Percentiles rank a stretch among this genome's conserved stretches.
These are phyloP conservation scores for Mylabris sibirica DNA, from an alignment of 2,888 invertebrate genomes.

Conservation along the genomic window DNA sequence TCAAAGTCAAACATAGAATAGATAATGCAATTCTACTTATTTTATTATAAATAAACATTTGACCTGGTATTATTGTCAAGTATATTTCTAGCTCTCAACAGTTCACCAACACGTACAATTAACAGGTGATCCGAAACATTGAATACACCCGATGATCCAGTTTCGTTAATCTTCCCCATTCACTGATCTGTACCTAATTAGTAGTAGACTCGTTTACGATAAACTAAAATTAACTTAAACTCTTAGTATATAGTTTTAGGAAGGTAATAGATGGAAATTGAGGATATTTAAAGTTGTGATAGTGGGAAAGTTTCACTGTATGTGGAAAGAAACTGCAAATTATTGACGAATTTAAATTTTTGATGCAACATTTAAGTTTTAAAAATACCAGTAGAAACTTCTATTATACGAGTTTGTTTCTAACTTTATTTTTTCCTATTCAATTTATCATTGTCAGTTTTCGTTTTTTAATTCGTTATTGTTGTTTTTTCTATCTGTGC, in stretches of 20 bases:
- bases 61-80: no score
- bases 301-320: neutral
- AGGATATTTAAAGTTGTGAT: no score
- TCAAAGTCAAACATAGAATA: no score
- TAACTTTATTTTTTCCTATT: neutral
- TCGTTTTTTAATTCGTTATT: neutral
- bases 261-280: no score
- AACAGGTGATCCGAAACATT: neutral
- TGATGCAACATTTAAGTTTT: neutral
- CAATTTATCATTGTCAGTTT: conserved; percentile 1
- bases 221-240: neutral
- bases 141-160: neutral
- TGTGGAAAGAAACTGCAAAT: neutral
- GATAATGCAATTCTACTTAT: no score
- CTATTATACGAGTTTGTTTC: neutral
- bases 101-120: neutral
- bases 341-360: neutral
- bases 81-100: neutral
- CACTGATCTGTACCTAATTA: neutral
- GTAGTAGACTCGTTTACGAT: neutral
- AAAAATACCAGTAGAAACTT: neutral
- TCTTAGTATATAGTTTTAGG: neutral
- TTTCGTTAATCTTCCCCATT: neutral
- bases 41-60: no score
- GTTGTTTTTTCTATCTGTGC: neutral